These are phyloP conservation scores for Pollenia griseotomentosa DNA, from an alignment of 2,888 invertebrate genomes.

Conservation along the genomic window DNA sequence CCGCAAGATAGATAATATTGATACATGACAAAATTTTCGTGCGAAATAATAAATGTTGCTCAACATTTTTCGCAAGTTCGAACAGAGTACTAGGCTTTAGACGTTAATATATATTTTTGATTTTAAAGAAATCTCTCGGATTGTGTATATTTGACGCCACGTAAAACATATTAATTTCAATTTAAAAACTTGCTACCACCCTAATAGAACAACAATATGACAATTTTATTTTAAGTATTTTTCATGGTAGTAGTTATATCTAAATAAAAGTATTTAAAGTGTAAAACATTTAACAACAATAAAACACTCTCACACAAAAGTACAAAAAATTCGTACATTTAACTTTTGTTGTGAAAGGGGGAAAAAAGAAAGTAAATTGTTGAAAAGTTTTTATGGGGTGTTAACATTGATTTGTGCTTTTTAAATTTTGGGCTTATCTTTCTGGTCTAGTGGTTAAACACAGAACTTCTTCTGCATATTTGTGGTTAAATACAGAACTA, in stretches of 20 bases:
- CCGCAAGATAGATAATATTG: too few species aligned
- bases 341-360: constrained; percentile 6
- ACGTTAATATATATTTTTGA: too few species aligned
- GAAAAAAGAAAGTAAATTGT: background rate
- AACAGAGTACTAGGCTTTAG: too few species aligned
- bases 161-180: too few species aligned
- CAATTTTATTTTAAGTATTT: background rate
- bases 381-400: constrained; percentile 61
- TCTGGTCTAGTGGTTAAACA: constrained; percentile 49
- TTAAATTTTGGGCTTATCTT: constrained; percentile 59
- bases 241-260: background rate
- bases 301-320: constrained; percentile 29
- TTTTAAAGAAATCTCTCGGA: too few species aligned
- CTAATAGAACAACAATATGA: background rate
- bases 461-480: background rate
- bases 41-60: too few species aligned
- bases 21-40: too few species aligned
- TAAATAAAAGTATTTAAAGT: constrained; percentile 39
- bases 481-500: constrained; percentile 32
- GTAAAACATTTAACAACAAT: constrained; percentile 22
- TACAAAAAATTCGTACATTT: background rate
- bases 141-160: too few species aligned
- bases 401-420: constrained; percentile 60
- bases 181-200: background rate
- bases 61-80: too few species aligned